Evolutionary conservation across 2,113 vertebrate species (phyloP).

Genomic region (Pteronura brasiliensis): DNA sequence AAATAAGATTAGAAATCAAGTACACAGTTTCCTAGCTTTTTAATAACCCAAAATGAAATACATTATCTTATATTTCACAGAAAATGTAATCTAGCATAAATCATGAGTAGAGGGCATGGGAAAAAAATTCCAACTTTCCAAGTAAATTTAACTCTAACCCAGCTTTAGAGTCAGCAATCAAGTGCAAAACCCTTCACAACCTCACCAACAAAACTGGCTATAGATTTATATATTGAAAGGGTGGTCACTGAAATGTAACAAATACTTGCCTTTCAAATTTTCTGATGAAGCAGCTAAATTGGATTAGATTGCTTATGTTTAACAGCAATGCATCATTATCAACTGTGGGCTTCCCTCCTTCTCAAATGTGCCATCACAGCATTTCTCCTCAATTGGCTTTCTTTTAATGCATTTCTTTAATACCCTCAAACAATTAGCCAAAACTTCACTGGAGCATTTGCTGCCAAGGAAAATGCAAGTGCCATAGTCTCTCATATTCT

Average conservation of each 20-base stretch:
- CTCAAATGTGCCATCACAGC: background rate
- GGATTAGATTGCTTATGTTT: constrained; percentile 54
- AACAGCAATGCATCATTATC: constrained; percentile 16
- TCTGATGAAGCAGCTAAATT: constrained; percentile 54
- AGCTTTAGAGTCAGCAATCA: constrained; percentile 7
- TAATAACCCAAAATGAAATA: constrained; percentile 1
- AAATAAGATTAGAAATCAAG: constrained; percentile 52
- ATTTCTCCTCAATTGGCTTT: background rate
- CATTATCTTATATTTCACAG: constrained; percentile 30
- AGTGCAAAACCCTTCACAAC: constrained; percentile 5
- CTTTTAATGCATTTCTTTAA: constrained; percentile 47
- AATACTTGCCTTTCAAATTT: constrained; percentile 25
- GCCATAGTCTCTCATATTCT: background rate
- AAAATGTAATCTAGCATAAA: constrained; percentile 20
- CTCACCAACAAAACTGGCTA: background rate
- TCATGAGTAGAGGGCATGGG: background rate
- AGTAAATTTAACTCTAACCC: constrained; percentile 28
- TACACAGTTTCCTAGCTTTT: constrained; percentile 5
- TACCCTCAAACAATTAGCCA: constrained; percentile 42
- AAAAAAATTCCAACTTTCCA: constrained; percentile 32
- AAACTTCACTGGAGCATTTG: constrained; percentile 24
- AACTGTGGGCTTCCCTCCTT: background rate
- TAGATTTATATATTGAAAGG: background rate
- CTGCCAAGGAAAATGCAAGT: constrained; percentile 19
- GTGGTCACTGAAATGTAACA: constrained; percentile 14